These are phyloP conservation scores for Sebastes wilsoni DNA, from an alignment of 2,797 vertebrate species.

Conservation along the genomic window DNA sequence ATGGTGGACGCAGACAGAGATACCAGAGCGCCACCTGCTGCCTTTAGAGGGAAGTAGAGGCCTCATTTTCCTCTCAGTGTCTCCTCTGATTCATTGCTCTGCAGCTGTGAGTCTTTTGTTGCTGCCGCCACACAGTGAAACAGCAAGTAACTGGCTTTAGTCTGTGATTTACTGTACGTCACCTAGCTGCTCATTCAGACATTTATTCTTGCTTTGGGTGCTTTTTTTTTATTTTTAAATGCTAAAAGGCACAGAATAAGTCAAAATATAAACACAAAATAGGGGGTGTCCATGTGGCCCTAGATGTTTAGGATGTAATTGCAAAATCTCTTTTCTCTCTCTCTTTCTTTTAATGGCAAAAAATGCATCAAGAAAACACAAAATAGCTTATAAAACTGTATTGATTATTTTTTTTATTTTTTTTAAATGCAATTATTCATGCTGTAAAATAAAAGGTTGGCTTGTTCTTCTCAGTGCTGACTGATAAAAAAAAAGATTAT, in stretches of 20 bases:
- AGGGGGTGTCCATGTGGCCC: background rate
- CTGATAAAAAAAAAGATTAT: background rate
- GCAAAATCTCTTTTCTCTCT: background rate
- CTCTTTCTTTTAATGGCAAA: background rate
- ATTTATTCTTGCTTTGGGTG: background rate
- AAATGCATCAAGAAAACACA: background rate
- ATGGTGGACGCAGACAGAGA: constrained; percentile 27
- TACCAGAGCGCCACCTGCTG: constrained; percentile 79
- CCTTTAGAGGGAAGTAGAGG: background rate
- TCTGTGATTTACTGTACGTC: constrained; percentile 16
- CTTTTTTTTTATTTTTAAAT: background rate
- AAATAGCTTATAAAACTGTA: background rate
- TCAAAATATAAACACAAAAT: background rate
- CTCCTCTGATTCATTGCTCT: constrained; percentile 30
- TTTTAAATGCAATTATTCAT: background rate
- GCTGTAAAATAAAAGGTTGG: background rate
- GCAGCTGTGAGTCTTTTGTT: constrained; percentile 65
- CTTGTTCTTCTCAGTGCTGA: background rate
- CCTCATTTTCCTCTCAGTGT: background rate
- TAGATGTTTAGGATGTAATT: background rate
- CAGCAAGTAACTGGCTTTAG: constrained; percentile 17
- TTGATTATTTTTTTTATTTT: too few relatives aligned
- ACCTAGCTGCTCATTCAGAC: constrained; percentile 3
- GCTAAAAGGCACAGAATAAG: background rate
- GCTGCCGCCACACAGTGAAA: constrained; percentile 32